Conservation (phyloP, 2,888 invertebrate genomes). For the Luperina nickerlii region DNA sequence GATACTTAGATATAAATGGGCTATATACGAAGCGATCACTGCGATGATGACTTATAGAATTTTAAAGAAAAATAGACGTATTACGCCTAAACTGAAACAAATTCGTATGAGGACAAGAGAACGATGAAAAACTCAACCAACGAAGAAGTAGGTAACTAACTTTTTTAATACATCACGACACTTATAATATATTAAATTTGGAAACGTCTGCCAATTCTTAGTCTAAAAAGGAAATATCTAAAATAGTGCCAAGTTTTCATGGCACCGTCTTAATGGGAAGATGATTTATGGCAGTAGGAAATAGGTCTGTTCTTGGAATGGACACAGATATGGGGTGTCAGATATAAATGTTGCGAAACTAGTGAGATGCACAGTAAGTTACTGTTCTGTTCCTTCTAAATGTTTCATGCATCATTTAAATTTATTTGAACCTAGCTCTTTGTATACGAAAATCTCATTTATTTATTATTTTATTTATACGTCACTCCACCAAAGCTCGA, state of each 20-base stretch:
- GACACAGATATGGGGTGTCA: constrained; percentile 39
- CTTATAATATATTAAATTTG: constrained; percentile 4
- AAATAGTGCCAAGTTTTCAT: constrained; percentile 53
- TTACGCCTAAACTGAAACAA: not conserved
- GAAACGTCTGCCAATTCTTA: constrained; percentile 53
- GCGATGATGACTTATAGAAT: too few relatives aligned
- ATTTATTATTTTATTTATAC: too few relatives aligned
- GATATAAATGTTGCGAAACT: constrained; percentile 16
- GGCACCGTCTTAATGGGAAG: constrained; percentile 53
- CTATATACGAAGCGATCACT: not conserved
- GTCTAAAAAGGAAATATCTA: constrained; percentile 37
- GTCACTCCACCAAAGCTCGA: too few relatives aligned
- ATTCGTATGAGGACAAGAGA: not conserved
- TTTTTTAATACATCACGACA: not conserved
- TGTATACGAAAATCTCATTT: too few relatives aligned
- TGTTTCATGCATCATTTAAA: too few relatives aligned
- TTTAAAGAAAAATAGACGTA: not conserved
- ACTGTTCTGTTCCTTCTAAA: not conserved
- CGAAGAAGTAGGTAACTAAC: not conserved
- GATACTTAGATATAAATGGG: too few relatives aligned
- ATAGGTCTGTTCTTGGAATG: constrained; percentile 47
- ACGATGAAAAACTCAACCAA: not conserved
- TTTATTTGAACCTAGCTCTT: too few relatives aligned
- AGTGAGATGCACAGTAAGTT: not conserved
- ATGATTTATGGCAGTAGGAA: constrained; percentile 53